phyloP scores from a whole-genome alignment of 2,797 vertebrate species.

The Alfaro cultratus region DNA sequence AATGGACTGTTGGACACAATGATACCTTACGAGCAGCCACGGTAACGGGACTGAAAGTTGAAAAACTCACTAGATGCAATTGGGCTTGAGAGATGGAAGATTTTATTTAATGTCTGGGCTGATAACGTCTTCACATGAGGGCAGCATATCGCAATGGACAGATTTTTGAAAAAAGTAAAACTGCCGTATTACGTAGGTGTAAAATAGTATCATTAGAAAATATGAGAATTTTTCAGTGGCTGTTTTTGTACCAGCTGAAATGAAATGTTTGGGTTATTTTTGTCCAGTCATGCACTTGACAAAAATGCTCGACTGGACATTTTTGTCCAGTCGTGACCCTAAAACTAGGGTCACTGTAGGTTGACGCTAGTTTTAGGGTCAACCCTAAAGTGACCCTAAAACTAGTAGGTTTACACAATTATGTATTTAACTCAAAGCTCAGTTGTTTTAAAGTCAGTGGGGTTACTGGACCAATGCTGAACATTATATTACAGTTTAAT shows the following conservation, averaged over 20 bases:
- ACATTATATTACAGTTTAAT: not conserved
- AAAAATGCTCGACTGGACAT: too few relatives aligned
- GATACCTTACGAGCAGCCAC: slow-evolving; percentile 46
- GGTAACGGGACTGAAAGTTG: slow-evolving; percentile 31
- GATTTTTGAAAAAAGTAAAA: not conserved
- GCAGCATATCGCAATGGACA: not conserved
- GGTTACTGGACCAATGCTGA: not conserved
- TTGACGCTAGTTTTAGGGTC: too few relatives aligned
- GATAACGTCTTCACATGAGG: not conserved
- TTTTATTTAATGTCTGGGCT: not conserved
- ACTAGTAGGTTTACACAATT: not conserved
- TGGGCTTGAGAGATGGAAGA: not conserved
- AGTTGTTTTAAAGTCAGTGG: not conserved
- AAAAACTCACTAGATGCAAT: slow-evolving; percentile 22
- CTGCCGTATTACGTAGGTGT: not conserved
- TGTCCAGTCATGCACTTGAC: not conserved
- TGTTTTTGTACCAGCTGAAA: not conserved
- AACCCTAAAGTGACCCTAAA: not conserved
- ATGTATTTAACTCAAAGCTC: not conserved
- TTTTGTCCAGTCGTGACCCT: too few relatives aligned
- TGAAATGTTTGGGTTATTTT: not conserved
- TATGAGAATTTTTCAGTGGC: not conserved
- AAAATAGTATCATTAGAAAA: not conserved
- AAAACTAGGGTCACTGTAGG: too few relatives aligned
- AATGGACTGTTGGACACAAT: slow-evolving; percentile 27